Conservation (phyloP, 2,797 vertebrate genomes). For the Chrysocyon brachyurus region DNA sequence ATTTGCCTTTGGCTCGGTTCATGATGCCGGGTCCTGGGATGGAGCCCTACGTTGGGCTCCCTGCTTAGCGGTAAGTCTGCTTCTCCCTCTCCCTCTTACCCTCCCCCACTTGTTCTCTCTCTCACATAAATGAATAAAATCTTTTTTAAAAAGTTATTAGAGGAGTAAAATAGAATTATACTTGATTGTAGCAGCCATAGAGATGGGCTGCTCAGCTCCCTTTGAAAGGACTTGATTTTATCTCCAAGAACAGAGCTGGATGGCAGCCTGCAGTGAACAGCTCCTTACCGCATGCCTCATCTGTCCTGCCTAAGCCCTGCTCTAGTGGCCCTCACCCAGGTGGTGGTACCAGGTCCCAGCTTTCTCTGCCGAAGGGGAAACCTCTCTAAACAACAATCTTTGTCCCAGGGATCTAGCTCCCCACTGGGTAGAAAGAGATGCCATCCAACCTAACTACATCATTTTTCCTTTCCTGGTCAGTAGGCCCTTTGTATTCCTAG, state of each 20-base stretch:
- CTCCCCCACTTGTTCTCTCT: neutral
- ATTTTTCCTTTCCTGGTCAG: neutral
- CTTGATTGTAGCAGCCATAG: no score
- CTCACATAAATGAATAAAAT: neutral
- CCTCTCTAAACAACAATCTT: neutral
- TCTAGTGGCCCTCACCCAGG: neutral
- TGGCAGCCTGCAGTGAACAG: no score
- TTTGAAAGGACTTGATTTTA: neutral
- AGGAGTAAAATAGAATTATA: rapidly evolving
- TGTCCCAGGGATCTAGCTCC: neutral
- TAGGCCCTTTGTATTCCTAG: neutral
- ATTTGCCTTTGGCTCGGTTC: neutral
- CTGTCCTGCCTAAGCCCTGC: neutral
- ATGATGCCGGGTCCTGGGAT: neutral
- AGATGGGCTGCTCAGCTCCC: neutral
- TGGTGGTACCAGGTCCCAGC: neutral
- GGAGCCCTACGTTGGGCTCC: neutral
- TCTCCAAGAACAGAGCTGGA: neutral
- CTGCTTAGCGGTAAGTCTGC: neutral
- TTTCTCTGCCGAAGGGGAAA: neutral
- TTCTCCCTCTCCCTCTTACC: neutral
- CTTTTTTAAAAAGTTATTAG: neutral
- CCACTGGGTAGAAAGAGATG: neutral
- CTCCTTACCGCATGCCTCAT: neutral
- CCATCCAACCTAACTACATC: neutral